phyloP scores from a whole-genome alignment of 2,797 vertebrate species.

The Taeniopygia guttata region DNA sequence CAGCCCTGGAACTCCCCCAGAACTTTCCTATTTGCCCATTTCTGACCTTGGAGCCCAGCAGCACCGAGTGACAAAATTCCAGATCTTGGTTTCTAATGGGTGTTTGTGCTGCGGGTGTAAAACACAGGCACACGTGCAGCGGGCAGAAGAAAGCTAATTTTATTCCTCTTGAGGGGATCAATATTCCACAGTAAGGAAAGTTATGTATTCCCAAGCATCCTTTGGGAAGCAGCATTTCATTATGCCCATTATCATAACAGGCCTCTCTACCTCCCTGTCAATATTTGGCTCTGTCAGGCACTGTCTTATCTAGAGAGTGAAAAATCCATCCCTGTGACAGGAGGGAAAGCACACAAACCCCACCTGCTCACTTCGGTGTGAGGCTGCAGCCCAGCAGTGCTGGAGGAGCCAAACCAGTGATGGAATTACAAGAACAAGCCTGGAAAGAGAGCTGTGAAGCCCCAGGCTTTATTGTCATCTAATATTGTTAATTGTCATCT shows the following conservation, averaged over 20 bases:
- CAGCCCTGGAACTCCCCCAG: rapidly evolving
- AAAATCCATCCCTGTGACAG: conserved; percentile 26
- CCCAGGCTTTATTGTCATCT: no score
- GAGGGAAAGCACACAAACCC: neutral
- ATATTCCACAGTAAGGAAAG: neutral
- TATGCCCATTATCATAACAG: conserved; percentile 55
- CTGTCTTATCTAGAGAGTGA: conserved; percentile 29
- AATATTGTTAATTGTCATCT: no score
- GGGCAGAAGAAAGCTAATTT: neutral
- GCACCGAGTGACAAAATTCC: neutral
- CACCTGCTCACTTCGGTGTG: neutral
- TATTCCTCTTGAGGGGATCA: neutral
- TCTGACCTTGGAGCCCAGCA: neutral
- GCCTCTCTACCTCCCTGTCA: conserved; percentile 57
- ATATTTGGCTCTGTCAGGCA: conserved; percentile 40
- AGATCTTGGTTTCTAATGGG: neutral
- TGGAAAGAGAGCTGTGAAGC: neutral
- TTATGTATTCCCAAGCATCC: neutral
- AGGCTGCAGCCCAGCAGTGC: neutral
- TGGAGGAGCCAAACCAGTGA: no score
- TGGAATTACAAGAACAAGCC: rapidly evolving
- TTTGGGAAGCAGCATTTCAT: conserved; percentile 48
- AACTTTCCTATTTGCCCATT: rapidly evolving
- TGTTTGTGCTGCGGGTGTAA: neutral
- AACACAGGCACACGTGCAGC: neutral